A percentile compares a stretch with the other conserved stretches of the same genome.
Evolutionary conservation across 2,888 invertebrate genomes (phyloP).

Genomic region (Erpobdella octoculata): DNA sequence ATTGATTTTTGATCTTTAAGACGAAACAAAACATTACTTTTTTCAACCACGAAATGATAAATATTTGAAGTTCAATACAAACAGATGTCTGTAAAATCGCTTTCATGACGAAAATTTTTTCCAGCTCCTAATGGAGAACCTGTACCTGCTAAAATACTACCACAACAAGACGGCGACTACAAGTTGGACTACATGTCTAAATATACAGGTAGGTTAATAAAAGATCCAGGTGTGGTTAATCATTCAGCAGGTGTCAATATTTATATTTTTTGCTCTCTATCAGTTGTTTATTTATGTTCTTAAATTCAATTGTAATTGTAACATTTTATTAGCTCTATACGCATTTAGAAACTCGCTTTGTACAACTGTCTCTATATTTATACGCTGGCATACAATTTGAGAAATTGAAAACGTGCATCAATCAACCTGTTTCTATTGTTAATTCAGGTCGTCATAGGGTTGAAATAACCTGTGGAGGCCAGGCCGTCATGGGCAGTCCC

Average conservation of each 20-base stretch:
- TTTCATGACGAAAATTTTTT: too few relatives aligned
- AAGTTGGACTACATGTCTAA: constrained; percentile 73
- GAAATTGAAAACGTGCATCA: too few relatives aligned
- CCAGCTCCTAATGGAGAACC: constrained; percentile 56
- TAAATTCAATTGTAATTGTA: background rate
- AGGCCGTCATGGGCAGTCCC: constrained; percentile 54
- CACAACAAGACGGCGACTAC: constrained; percentile 83
- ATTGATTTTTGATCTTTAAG: too few relatives aligned
- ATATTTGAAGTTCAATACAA: too few relatives aligned
- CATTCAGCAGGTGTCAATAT: background rate
- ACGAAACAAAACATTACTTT: too few relatives aligned
- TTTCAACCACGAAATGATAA: too few relatives aligned
- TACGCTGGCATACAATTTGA: too few relatives aligned
- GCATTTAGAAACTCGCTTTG: too few relatives aligned
- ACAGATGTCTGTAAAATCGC: too few relatives aligned
- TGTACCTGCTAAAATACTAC: constrained; percentile 83
- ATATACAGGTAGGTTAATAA: constrained; percentile 43
- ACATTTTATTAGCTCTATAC: background rate
- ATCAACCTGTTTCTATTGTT: too few relatives aligned
- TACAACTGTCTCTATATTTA: too few relatives aligned
- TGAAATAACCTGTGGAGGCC: constrained; percentile 56
- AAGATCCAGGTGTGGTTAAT: background rate
- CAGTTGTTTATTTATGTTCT: background rate
- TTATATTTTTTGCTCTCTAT: background rate
- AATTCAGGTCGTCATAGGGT: constrained; percentile 57